Conservation (phyloP, 2,888 invertebrate genomes). For the Chrysolina oricalcia region DNA sequence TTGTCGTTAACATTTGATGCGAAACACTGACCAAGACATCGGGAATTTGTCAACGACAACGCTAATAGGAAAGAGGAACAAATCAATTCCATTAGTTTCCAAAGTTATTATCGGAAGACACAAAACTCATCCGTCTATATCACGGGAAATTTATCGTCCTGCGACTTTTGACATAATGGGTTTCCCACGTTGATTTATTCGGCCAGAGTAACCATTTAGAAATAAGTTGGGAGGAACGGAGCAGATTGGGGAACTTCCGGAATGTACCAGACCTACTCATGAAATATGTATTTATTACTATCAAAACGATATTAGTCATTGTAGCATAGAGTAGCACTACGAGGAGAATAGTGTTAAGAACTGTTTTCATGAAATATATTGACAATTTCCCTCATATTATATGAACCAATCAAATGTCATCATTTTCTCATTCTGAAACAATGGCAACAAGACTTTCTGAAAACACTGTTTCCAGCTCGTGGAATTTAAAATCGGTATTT, state of each 20-base stretch:
- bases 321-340: too few relatives aligned
- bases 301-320: too few relatives aligned
- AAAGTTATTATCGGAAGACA: constrained; percentile 21
- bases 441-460: too few relatives aligned
- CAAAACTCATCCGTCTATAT: constrained; percentile 11
- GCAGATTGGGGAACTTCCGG: neutral
- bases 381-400: too few relatives aligned
- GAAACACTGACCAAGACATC: constrained; percentile 6
- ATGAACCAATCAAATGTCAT: too few relatives aligned
- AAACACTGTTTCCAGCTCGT: too few relatives aligned
- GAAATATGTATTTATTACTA: too few relatives aligned
- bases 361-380: neutral
- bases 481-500: too few relatives aligned
- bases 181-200: neutral
- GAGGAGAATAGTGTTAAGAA: too few relatives aligned
- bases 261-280: neutral
- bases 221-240: constrained; percentile 1
- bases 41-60: constrained; percentile 4
- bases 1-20: neutral
- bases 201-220: neutral
- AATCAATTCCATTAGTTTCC: constrained; percentile 10
- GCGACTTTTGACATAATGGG: constrained; percentile 20
- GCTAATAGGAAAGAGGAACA: constrained; percentile 10
- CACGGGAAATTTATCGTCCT: neutral
- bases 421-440: too few relatives aligned